phyloP scores from a whole-genome alignment of 2,113 vertebrate genomes.

The Oncorhynchus tshawytscha region DNA sequence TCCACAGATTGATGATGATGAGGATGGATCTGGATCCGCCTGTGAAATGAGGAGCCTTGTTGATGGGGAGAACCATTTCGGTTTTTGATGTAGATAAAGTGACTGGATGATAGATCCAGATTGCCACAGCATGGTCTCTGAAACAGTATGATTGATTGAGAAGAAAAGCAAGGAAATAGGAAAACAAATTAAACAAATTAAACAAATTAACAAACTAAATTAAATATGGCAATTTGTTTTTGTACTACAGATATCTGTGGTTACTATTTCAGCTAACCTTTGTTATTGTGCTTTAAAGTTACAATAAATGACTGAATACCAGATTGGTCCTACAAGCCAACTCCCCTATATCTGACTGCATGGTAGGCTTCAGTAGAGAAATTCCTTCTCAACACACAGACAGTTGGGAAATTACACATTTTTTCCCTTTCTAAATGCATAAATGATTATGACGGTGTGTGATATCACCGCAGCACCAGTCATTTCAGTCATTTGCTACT shows the following conservation, averaged over 20 bases:
- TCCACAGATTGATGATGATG: constrained; percentile 6
- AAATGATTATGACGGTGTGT: constrained; percentile 59
- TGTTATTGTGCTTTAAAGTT: too few relatives aligned
- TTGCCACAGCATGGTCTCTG: not conserved
- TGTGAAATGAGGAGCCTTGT: constrained; percentile 11
- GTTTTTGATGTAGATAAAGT: constrained; percentile 4
- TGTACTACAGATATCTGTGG: too few relatives aligned
- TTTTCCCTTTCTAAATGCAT: constrained; percentile 43
- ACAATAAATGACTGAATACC: too few relatives aligned
- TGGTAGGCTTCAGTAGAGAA: too few relatives aligned
- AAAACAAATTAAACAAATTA: too few relatives aligned
- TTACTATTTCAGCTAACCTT: too few relatives aligned
- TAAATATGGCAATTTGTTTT: too few relatives aligned
- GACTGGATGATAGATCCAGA: constrained; percentile 1
- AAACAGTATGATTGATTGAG: not conserved
- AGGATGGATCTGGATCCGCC: not conserved
- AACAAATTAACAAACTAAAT: too few relatives aligned
- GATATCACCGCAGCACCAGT: constrained; percentile 58
- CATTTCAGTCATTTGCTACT: constrained; percentile 69
- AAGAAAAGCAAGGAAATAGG: constrained; percentile 8
- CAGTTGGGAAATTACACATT: constrained; percentile 7
- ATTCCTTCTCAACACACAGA: not conserved
- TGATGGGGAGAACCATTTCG: constrained; percentile 10
- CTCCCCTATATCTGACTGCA: too few relatives aligned
- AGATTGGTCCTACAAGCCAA: too few relatives aligned